These are phyloP conservation scores for Pygmarrhopalites habei DNA, from an alignment of 1,140 invertebrate genomes.

Conservation along the genomic window DNA sequence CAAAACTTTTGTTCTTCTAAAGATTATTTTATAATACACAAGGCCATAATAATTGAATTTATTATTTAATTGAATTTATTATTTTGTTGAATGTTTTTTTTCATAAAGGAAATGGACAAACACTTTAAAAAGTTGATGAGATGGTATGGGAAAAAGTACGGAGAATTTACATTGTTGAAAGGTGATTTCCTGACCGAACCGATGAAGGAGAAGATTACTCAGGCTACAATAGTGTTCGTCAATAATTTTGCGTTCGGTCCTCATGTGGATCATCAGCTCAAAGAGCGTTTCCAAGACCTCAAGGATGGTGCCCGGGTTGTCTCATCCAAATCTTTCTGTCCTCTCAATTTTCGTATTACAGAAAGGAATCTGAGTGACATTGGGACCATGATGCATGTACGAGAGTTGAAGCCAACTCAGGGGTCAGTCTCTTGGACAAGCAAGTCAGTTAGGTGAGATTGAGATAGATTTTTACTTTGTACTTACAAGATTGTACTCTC, in stretches of 20 bases:
- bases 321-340: constrained; percentile 98
- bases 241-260: constrained; percentile 99
- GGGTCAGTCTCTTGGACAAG: constrained; percentile 98
- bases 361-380: constrained; percentile 77
- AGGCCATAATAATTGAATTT: no score
- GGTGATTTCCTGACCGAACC: constrained; percentile 89
- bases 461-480: no score
- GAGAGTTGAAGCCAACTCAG: constrained; percentile 85
- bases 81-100: no score
- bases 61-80: no score
- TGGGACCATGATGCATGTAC: constrained; percentile 96
- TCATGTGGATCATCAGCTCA: constrained; percentile 90
- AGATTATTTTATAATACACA: no score
- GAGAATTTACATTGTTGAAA: constrained; percentile 83
- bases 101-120: constrained; percentile 75
- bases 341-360: constrained; percentile 93
- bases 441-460: no score
- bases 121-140: constrained; percentile 90
- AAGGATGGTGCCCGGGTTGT: constrained; percentile 93
- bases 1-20: no score
- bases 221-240: constrained; percentile 90
- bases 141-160: constrained; percentile 92
- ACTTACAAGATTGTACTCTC: no score
- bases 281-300: constrained; percentile 90
- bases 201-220: constrained; percentile 84